These are phyloP conservation scores for Actias luna DNA, from an alignment of 2,888 invertebrate genomes.

Conservation along the genomic window DNA sequence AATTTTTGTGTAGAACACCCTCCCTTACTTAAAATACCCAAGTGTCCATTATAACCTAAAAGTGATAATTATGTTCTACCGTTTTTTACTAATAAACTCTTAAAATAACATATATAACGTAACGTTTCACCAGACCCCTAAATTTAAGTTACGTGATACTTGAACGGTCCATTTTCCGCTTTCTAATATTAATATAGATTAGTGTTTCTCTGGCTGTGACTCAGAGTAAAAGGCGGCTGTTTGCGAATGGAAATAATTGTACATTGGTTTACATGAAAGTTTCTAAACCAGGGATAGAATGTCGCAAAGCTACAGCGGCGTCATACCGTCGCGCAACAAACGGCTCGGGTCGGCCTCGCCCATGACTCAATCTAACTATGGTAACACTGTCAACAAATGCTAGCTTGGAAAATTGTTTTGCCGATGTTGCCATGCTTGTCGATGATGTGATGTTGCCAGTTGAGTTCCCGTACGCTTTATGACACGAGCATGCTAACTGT, in stretches of 20 bases:
- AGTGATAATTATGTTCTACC: too few species aligned
- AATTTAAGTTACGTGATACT: too few species aligned
- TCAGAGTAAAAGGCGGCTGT: background rate
- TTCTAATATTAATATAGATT: too few species aligned
- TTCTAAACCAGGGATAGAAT: conserved; percentile 66
- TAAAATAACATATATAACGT: too few species aligned
- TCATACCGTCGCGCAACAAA: conserved; percentile 62
- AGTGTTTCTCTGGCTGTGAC: too few species aligned
- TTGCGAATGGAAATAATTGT: background rate
- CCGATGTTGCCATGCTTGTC: conserved; percentile 7
- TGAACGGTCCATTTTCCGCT: too few species aligned
- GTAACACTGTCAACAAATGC: conserved; percentile 51
- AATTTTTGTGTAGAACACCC: too few species aligned
- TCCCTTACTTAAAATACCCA: too few species aligned
- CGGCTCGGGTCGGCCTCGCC: conserved; percentile 50
- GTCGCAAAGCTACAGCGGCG: conserved; percentile 76
- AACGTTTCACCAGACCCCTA: too few species aligned
- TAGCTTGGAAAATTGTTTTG: conserved; percentile 22
- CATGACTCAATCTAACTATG: conserved; percentile 77
- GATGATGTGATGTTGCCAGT: conserved; percentile 10
- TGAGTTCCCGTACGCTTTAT: conserved; percentile 12
- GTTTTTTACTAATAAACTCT: too few species aligned
- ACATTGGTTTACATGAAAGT: background rate
- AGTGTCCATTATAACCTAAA: too few species aligned
- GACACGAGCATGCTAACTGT: conserved; percentile 9